phyloP scores from a whole-genome alignment of 2,888 invertebrate genomes.

The Phaonia tiefii region DNA sequence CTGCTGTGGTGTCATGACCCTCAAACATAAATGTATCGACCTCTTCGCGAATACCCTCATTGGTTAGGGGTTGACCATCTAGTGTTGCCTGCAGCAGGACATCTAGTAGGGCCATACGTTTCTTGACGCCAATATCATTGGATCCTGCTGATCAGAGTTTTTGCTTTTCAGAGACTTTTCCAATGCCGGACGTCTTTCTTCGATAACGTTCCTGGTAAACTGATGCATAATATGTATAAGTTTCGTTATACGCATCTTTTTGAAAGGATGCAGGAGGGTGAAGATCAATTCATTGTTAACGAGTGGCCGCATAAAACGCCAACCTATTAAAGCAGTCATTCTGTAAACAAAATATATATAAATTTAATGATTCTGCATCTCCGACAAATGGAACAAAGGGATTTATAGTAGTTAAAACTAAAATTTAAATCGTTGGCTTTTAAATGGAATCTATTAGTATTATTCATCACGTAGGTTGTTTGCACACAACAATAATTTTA shows the following conservation, averaged over 20 bases:
- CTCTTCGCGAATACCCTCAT: constrained; percentile 84
- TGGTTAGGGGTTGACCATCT: constrained; percentile 82
- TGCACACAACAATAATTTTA: too few species aligned
- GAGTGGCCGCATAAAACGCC: constrained; percentile 73
- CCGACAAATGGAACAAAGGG: too few species aligned
- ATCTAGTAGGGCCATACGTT: constrained; percentile 85
- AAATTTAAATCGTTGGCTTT: too few species aligned
- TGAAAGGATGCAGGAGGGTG: constrained; percentile 69
- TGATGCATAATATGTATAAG: constrained; percentile 74
- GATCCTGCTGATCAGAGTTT: neutral
- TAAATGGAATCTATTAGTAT: too few species aligned
- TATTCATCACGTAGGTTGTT: too few species aligned
- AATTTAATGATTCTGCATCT: too few species aligned
- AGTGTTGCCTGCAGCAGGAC: constrained; percentile 83
- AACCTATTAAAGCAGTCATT: constrained; percentile 71
- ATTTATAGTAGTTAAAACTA: too few species aligned
- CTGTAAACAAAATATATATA: too few species aligned
- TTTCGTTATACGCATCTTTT: constrained; percentile 70
- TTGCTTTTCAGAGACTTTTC: constrained; percentile 44
- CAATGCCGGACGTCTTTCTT: constrained; percentile 71
- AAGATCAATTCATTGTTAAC: constrained; percentile 73
- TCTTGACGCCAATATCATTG: constrained; percentile 81
- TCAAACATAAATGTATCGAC: constrained; percentile 84
- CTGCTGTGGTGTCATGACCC: constrained; percentile 78
- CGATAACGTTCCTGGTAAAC: constrained; percentile 75